A percentile compares a stretch with the other conserved stretches of the same genome.
These are phyloP conservation scores for Lepidocolaptes lacrymiger DNA, from an alignment of 2,797 vertebrate genomes.

Conservation along the genomic window DNA sequence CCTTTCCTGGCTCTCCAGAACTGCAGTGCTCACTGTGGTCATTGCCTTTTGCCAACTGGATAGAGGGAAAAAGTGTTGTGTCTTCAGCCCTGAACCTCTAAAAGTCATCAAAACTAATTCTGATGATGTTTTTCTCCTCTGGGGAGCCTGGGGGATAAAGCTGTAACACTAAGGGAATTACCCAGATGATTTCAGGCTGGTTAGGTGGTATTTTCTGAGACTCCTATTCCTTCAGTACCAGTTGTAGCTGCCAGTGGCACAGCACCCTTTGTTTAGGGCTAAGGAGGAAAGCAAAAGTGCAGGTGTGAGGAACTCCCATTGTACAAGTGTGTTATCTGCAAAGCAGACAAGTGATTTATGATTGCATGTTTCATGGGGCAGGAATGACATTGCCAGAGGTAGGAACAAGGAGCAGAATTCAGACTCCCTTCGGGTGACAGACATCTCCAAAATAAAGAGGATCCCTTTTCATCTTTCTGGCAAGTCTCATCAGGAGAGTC, in stretches of 20 bases:
- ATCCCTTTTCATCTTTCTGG: slow-evolving; percentile 34
- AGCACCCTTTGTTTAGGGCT: background rate
- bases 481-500: slow-evolving; percentile 69
- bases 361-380: slow-evolving; percentile 22
- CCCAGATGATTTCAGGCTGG: background rate
- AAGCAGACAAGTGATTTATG: slow-evolving; percentile 61
- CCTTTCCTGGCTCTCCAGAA: background rate
- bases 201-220: background rate
- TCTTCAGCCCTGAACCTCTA: background rate
- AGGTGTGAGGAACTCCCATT: slow-evolving; percentile 49
- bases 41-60: background rate
- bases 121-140: background rate
- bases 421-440: slow-evolving; percentile 53
- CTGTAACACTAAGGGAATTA: background rate
- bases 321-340: background rate
- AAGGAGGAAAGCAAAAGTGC: background rate
- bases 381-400: slow-evolving; percentile 54
- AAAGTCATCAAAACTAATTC: background rate
- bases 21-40: background rate
- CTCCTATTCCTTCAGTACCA: background rate
- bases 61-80: background rate
- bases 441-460: background rate
- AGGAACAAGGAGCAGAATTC: background rate
- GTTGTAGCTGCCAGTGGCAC: background rate
- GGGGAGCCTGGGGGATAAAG: background rate